phyloP scores from a whole-genome alignment of 2,797 vertebrate genomes.

The Cryptoprocta ferox region DNA sequence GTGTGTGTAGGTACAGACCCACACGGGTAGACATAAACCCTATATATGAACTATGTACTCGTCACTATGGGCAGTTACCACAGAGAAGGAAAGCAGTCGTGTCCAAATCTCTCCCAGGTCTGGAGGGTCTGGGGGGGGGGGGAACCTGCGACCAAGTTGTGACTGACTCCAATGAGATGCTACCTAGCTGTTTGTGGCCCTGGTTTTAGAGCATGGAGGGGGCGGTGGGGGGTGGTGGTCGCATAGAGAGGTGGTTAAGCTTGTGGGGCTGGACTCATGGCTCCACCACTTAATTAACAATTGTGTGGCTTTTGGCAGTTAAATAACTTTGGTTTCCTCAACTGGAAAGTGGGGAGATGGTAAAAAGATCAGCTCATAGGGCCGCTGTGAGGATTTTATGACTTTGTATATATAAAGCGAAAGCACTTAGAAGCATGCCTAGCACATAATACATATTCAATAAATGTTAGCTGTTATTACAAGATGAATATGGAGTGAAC shows the following conservation, averaged over 20 bases:
- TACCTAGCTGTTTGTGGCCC: neutral
- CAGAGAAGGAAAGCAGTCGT: slow-evolving; percentile 23
- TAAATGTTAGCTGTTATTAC: slow-evolving; percentile 2
- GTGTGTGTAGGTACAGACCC: neutral
- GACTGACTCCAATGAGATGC: neutral
- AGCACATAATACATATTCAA: neutral
- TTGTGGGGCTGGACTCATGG: neutral
- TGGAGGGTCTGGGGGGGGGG: neutral
- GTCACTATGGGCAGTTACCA: neutral
- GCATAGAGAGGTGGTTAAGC: neutral
- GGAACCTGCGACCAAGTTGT: neutral
- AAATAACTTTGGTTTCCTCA: slow-evolving; percentile 11
- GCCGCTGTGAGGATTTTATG: slow-evolving; percentile 29
- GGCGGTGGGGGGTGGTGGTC: neutral
- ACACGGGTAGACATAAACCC: slow-evolving; percentile 6
- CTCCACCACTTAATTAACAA: neutral
- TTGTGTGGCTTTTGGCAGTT: neutral
- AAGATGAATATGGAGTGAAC: slow-evolving; percentile 2
- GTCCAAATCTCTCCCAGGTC: slow-evolving; percentile 16
- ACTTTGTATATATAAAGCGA: neutral
- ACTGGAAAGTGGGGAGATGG: slow-evolving; percentile 20
- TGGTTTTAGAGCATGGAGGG: neutral
- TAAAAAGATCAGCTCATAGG: neutral
- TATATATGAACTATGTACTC: neutral
- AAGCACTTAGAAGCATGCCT: neutral